A percentile compares a stretch with the other conserved stretches of the same genome.
These are phyloP conservation scores for Eurois occulta DNA, from an alignment of 2,888 invertebrate genomes.

Conservation along the genomic window DNA sequence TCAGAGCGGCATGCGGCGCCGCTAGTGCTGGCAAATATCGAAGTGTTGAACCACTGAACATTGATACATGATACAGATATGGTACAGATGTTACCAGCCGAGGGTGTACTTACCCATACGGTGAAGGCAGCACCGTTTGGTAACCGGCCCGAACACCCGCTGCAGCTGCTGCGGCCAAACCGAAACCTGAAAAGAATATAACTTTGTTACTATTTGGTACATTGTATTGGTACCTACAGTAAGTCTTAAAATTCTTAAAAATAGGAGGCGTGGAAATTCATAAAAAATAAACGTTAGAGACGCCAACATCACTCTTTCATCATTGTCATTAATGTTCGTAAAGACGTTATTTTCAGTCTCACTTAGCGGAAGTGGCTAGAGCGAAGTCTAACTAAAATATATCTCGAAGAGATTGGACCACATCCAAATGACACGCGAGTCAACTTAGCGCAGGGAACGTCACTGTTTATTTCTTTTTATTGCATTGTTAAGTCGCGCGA, in stretches of 20 bases:
- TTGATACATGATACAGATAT: conserved; percentile 86
- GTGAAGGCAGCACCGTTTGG: conserved; percentile 94
- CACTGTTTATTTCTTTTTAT: conserved; percentile 90
- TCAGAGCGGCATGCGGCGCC: conserved; percentile 85
- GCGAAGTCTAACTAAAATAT: conserved; percentile 83
- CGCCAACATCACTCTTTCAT: conserved; percentile 77
- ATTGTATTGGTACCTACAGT: conserved; percentile 1
- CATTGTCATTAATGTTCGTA: conserved; percentile 77
- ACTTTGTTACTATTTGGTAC: conserved; percentile 64
- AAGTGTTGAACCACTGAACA: conserved; percentile 90
- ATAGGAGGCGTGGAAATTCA: conserved; percentile 73
- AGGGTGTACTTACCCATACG: conserved; percentile 94
- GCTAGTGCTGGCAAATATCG: conserved; percentile 89
- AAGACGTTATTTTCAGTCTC: conserved; percentile 83
- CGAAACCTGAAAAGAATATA: conserved; percentile 85
- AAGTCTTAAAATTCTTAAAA: conserved; percentile 70
- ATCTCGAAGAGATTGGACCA: conserved; percentile 84
- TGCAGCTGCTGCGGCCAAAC: conserved; percentile 89
- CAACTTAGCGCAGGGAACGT: conserved; percentile 88
- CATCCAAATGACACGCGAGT: conserved; percentile 89
- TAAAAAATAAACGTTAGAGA: conserved; percentile 71
- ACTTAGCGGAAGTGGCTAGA: conserved; percentile 88
- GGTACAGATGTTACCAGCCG: conserved; percentile 65
- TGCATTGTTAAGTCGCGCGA: conserved; percentile 90
- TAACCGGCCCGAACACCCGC: conserved; percentile 95